Evolutionary conservation across 2,888 invertebrate species (phyloP), one percentile per base, ranked within the genome.

Genomic region (Oscheius sp.): DNA sequence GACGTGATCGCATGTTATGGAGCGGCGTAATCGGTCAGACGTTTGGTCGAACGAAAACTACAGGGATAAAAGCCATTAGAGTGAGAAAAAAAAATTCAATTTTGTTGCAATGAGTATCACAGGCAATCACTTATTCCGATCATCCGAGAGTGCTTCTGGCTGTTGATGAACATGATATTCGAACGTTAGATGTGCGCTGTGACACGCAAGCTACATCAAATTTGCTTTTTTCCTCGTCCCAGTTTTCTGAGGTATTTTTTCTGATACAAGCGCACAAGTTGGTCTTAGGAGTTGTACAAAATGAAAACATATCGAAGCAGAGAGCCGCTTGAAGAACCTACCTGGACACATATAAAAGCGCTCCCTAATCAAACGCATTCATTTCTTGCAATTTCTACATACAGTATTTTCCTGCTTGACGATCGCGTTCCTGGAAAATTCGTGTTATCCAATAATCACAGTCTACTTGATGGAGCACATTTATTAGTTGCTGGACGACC

Each of bases 341-440:
- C 41, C 1, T 61, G 76, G 59, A n/a, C 61, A 12, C 76, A 78
- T 29, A 18, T 81, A 29, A 55, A 35, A 35, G n/a, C 61, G 3
- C 9, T 78, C 12, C 69, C 73, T 2, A 27, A 52, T 0, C 66
- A 49, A 1, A 41, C 75, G 9, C 74, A 79, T 52, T 66, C 56
- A n/a, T 74, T 71, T n/a, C 1, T 78, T 1, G 71, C 70, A 3
- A 64, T 82, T 56, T 79, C 77, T 9, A 75, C 74, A 52, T 49
- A 70, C 35, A 23, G 68, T n/a, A 9, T 78, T 23, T 72, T 75
- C 64, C 61, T 82, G 3, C n/a, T 82, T 6, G 82, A 82, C 68
- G 80, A 82, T 55, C 74, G 82, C 23, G 58, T 41, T 43, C 79
- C 79, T 0, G 75, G 75, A 41, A 55, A 41, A 9, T 13, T 74